phyloP scores from a whole-genome alignment of 2,888 invertebrate genomes.

The Mythimna pallens region DNA sequence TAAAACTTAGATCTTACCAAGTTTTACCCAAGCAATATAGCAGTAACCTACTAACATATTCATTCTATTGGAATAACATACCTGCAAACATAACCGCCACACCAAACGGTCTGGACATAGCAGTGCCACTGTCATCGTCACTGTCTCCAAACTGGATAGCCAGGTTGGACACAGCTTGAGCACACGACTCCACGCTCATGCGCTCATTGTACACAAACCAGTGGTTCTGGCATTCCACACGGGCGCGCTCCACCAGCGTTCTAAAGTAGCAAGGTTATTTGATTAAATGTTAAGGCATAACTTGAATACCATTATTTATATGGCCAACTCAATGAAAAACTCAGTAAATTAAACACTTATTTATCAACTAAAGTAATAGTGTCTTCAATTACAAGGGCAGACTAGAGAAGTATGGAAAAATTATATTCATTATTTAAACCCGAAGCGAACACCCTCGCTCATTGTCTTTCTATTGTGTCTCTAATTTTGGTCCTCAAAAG shows the following conservation, averaged over 20 bases:
- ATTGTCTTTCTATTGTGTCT: too few relatives aligned
- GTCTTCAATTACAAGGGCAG: too few relatives aligned
- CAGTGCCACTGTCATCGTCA: constrained; percentile 98
- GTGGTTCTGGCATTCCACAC: constrained; percentile 99
- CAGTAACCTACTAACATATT: background rate
- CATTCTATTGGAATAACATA: constrained; percentile 50
- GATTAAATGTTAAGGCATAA: too few relatives aligned
- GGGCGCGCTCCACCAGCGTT: constrained; percentile 97
- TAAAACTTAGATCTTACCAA: too few relatives aligned
- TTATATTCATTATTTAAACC: too few relatives aligned
- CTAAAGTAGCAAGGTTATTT: constrained; percentile 73
- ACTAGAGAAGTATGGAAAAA: too few relatives aligned
- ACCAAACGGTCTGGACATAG: constrained; percentile 99
- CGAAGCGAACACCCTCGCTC: too few relatives aligned
- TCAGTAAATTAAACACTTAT: too few relatives aligned
- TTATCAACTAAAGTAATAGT: too few relatives aligned
- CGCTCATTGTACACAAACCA: constrained; percentile 99
- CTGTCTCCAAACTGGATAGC: constrained; percentile 99
- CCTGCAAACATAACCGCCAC: constrained; percentile 99
- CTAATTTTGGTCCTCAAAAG: too few relatives aligned
- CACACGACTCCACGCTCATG: constrained; percentile 99
- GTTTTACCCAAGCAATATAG: background rate
- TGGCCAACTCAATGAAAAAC: too few relatives aligned
- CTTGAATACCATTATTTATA: too few relatives aligned
- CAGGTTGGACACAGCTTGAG: constrained; percentile 99